A percentile compares a stretch with the other conserved stretches of the same genome.
phyloP scores from a whole-genome alignment of 2,113 vertebrate species.

The Elaphurus davidianus region DNA sequence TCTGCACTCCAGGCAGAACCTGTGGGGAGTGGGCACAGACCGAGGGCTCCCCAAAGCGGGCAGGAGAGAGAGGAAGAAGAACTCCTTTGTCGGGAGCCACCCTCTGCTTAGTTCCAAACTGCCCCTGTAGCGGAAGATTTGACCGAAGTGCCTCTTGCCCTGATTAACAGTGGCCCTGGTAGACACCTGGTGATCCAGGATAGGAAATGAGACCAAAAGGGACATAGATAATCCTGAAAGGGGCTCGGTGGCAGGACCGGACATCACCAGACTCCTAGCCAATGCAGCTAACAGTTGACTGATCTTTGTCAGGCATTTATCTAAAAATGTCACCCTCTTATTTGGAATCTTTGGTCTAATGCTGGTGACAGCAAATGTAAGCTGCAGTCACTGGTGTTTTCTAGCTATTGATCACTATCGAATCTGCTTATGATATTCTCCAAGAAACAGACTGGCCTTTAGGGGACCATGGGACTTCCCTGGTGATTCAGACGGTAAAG shows the following conservation, averaged over 20 bases:
- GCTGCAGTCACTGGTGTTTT: background rate
- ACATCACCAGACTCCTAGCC: background rate
- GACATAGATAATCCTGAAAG: background rate
- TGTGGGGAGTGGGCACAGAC: background rate
- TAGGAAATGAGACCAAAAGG: background rate
- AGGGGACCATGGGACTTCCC: background rate
- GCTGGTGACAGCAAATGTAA: background rate
- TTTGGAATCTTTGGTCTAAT: background rate
- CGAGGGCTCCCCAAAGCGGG: background rate
- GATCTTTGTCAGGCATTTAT: background rate
- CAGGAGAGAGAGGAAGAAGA: background rate
- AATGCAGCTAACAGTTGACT: background rate
- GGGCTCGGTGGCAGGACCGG: accelerated
- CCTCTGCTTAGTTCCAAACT: background rate
- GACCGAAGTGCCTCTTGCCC: background rate
- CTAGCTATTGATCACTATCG: too few relatives aligned
- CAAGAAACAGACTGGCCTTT: background rate
- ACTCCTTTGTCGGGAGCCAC: background rate
- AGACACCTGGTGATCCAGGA: background rate
- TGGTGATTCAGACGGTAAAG: background rate
- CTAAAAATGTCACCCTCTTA: background rate
- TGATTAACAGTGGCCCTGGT: background rate
- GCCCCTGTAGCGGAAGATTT: background rate
- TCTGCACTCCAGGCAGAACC: background rate
- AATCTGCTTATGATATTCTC: background rate